phyloP scores from a whole-genome alignment of 2,888 invertebrate genomes.

The Tachina lurida region DNA sequence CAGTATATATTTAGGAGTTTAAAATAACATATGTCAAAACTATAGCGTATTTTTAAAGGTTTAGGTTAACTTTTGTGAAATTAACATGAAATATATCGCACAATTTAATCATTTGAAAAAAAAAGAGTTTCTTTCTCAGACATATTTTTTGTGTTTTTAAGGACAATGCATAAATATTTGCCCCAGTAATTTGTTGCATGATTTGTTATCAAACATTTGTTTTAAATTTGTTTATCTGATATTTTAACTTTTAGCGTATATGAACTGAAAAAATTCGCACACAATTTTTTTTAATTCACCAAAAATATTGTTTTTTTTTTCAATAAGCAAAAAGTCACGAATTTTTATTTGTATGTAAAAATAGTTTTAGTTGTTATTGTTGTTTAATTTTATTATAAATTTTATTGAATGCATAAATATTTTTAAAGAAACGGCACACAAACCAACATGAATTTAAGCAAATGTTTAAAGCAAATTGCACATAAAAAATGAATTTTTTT shows the following conservation, averaged over 20 bases:
- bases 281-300: slow-evolving; percentile 46
- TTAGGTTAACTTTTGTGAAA: too few relatives aligned
- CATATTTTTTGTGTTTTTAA: background rate
- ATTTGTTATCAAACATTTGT: background rate
- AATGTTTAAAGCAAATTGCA: slow-evolving; percentile 41
- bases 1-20: too few relatives aligned
- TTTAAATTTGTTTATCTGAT: slow-evolving; percentile 4
- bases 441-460: slow-evolving; percentile 34
- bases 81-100: too few relatives aligned
- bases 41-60: too few relatives aligned
- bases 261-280: background rate
- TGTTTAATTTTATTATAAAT: slow-evolving; percentile 50
- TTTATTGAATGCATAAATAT: slow-evolving; percentile 59
- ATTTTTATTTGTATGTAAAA: slow-evolving; percentile 12
- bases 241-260: slow-evolving; percentile 43
- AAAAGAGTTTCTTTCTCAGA: background rate
- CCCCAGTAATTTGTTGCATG: background rate
- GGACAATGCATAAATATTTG: background rate
- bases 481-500: slow-evolving; percentile 16
- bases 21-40: too few relatives aligned
- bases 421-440: slow-evolving; percentile 35
- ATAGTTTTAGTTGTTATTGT: slow-evolving; percentile 72
- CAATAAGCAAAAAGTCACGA: slow-evolving; percentile 7
- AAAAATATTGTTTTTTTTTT: slow-evolving; percentile 23
- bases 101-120: too few relatives aligned